Evolutionary conservation across 2,888 invertebrate species (phyloP).

Genomic region (Folsomia manolachei): DNA sequence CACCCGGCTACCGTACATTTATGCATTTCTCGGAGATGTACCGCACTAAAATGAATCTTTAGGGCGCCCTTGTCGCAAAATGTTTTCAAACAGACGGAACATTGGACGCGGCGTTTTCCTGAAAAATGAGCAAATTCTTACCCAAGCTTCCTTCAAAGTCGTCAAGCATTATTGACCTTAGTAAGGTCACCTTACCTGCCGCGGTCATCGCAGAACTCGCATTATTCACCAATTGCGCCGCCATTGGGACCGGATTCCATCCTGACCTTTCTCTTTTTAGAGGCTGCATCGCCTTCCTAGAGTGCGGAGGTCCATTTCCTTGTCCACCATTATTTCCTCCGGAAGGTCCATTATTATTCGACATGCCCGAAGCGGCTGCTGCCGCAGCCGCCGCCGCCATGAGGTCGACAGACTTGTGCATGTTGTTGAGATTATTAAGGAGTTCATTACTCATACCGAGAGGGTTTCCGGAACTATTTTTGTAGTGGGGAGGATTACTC

Average conservation of each 20-base stretch:
- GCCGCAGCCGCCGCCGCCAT: constrained; percentile 45
- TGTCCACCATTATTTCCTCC: neutral
- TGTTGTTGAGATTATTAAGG: constrained; percentile 25
- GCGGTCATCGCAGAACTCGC: constrained; percentile 27
- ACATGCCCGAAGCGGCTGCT: neutral
- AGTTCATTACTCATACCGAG: constrained; percentile 14
- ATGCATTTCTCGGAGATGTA: constrained; percentile 98
- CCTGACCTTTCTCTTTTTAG: constrained; percentile 21
- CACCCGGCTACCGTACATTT: constrained; percentile 98
- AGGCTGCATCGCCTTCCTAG: constrained; percentile 33
- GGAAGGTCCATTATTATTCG: neutral
- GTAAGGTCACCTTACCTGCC: constrained; percentile 4
- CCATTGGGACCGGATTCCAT: constrained; percentile 14
- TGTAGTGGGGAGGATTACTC: neutral
- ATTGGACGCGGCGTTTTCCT: constrained; percentile 95
- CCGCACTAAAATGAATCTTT: constrained; percentile 98
- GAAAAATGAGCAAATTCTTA: neutral
- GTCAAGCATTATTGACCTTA: neutral
- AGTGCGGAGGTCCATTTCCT: constrained; percentile 23
- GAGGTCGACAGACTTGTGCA: constrained; percentile 42
- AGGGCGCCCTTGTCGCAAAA: constrained; percentile 99
- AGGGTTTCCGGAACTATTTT: neutral
- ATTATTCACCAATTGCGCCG: constrained; percentile 28
- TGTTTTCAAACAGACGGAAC: constrained; percentile 96
- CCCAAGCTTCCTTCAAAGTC: neutral